Conservation (phyloP, 2,888 invertebrate genomes). For the Drosophila eohydei region DNA sequence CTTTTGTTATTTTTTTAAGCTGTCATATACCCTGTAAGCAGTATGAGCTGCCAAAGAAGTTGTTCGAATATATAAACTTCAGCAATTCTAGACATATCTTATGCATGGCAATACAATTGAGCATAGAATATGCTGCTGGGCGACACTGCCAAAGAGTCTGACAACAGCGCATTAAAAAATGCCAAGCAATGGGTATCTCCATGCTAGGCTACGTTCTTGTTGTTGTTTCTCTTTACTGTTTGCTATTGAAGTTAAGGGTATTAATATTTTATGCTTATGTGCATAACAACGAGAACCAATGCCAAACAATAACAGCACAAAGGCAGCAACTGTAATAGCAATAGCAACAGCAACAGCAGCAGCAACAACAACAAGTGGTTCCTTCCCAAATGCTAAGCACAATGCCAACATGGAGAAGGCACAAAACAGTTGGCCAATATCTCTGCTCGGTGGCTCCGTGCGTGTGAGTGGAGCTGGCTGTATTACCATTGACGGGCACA, state of each 20-base stretch:
- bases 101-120: neutral
- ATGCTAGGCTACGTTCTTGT: neutral
- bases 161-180: neutral
- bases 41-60: neutral
- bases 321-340: conserved; percentile 20
- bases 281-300: conserved; percentile 48
- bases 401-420: conserved; percentile 33
- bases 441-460: neutral
- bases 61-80: neutral
- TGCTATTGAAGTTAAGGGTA: conserved; percentile 37
- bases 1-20: conserved; percentile 10
- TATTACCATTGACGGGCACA: conserved; percentile 49
- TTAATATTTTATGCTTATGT: conserved; percentile 68
- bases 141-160: too few relatives aligned
- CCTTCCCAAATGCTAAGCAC: conserved; percentile 29
- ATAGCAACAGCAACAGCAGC: conserved; percentile 11
- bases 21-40: neutral
- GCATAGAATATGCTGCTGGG: neutral
- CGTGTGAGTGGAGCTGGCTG: conserved; percentile 8
- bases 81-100: neutral
- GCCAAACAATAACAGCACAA: conserved; percentile 32
- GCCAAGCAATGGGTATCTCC: neutral
- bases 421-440: conserved; percentile 25
- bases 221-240: conserved; percentile 9
- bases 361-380: conserved; percentile 40